Evolutionary conservation across 2,888 invertebrate genomes (phyloP).

Genomic region (Rutpela maculata): DNA sequence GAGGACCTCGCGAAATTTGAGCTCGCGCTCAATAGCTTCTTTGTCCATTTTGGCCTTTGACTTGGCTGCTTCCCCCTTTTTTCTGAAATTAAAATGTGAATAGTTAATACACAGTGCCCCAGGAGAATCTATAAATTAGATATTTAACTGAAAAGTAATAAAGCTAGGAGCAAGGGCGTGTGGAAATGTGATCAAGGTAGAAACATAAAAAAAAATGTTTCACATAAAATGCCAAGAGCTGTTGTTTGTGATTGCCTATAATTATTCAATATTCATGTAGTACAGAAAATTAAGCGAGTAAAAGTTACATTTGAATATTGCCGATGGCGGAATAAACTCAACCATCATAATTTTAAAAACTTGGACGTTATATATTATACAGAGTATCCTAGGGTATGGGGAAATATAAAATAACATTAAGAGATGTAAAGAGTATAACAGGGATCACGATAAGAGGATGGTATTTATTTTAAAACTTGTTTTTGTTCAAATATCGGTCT

Average conservation of each 20-base stretch:
- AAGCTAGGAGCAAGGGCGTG: background rate
- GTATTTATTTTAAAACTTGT: no score
- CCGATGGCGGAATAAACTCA: no score
- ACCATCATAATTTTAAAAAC: no score
- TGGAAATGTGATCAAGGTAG: background rate
- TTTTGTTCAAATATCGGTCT: no score
- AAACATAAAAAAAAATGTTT: background rate
- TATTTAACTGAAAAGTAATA: slow-evolving; percentile 30
- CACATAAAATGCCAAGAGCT: background rate
- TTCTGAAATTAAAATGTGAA: slow-evolving; percentile 55
- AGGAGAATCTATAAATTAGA: slow-evolving; percentile 32
- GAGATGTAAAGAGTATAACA: no score
- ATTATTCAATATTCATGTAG: no score
- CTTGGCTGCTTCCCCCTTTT: slow-evolving; percentile 48
- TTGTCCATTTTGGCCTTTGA: slow-evolving; percentile 49
- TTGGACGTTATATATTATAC: no score
- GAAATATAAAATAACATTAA: no score
- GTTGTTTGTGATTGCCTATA: background rate
- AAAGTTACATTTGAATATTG: no score
- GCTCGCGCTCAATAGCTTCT: slow-evolving; percentile 50
- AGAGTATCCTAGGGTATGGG: no score
- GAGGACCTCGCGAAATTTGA: slow-evolving; percentile 49
- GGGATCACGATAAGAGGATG: no score
- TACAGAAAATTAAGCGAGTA: no score
- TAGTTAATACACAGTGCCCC: slow-evolving; percentile 47